A percentile compares a stretch with the other conserved stretches of the same genome.
These are phyloP conservation scores for Luscinia megarhynchos DNA, from an alignment of 2,797 vertebrate genomes.

Conservation along the genomic window DNA sequence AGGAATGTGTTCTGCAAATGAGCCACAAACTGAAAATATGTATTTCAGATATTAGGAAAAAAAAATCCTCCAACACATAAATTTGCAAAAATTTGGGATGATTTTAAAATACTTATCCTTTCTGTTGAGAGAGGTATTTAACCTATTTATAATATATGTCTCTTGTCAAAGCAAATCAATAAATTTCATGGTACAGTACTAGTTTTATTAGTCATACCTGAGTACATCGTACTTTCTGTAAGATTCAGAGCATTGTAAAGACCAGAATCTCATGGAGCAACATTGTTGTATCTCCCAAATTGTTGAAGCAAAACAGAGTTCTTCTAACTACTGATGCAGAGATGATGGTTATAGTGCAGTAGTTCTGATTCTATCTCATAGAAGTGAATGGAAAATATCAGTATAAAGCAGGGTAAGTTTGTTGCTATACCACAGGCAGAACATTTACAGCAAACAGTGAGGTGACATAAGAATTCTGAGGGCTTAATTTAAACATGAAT, in stretches of 20 bases:
- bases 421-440: not conserved
- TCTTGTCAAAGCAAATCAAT: not conserved
- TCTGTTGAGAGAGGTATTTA: not conserved
- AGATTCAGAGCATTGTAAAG: not conserved
- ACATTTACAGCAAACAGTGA: not conserved
- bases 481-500: slow-evolving; percentile 8
- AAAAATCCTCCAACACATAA: not conserved
- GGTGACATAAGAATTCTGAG: not conserved
- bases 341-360: not conserved
- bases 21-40: not conserved
- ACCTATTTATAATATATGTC: not conserved
- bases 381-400: not conserved
- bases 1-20: not conserved
- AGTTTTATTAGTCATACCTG: not conserved
- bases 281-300: not conserved
- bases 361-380: not conserved
- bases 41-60: not conserved
- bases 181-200: not conserved
- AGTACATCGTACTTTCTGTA: not conserved
- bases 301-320: not conserved
- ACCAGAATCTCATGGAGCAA: not conserved
- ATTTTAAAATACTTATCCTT: not conserved
- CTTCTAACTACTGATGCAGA: not conserved
- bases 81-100: not conserved
- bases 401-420: not conserved